Conservation (phyloP, 2,888 invertebrate species). For the Coleophora flavipennella region DNA sequence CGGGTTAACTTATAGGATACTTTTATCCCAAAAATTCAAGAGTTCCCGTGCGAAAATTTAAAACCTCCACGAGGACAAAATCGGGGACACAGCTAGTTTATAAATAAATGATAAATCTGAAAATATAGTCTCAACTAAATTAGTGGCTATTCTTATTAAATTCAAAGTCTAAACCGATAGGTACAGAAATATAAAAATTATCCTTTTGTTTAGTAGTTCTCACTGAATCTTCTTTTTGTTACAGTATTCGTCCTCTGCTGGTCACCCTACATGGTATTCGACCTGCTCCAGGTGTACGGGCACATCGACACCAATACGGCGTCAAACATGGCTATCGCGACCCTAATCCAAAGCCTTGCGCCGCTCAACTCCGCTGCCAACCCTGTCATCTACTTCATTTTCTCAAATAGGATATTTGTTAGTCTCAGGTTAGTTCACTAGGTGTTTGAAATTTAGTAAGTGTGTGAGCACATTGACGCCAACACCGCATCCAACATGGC, state of each 20-base stretch:
- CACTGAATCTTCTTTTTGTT: slow-evolving; percentile 34
- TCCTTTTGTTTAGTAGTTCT: too few relatives aligned
- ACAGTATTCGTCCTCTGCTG: slow-evolving; percentile 94
- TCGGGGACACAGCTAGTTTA: too few relatives aligned
- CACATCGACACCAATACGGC: slow-evolving; percentile 81
- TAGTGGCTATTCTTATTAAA: too few relatives aligned
- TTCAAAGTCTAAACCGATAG: too few relatives aligned
- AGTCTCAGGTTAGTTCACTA: slow-evolving; percentile 80
- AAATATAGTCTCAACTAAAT: too few relatives aligned
- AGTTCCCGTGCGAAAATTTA: too few relatives aligned
- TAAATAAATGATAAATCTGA: too few relatives aligned
- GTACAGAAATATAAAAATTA: too few relatives aligned
- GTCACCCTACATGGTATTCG: slow-evolving; percentile 96
- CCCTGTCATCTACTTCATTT: slow-evolving; percentile 94
- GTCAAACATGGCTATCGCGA: slow-evolving; percentile 86
- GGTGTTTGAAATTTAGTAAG: slow-evolving; percentile 50
- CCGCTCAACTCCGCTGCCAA: slow-evolving; percentile 95
- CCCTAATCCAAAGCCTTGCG: slow-evolving; percentile 92
- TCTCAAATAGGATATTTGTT: slow-evolving; percentile 90
- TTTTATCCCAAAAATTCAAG: too few relatives aligned
- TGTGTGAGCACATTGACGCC: slow-evolving; percentile 83
- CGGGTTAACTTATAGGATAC: too few relatives aligned
- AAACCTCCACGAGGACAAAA: too few relatives aligned
- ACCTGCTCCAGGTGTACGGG: slow-evolving; percentile 90
- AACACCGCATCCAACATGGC: slow-evolving; percentile 85